These are phyloP conservation scores for Tenualosa thibaudeaui DNA, from an alignment of 2,797 vertebrate genomes.

Conservation along the genomic window DNA sequence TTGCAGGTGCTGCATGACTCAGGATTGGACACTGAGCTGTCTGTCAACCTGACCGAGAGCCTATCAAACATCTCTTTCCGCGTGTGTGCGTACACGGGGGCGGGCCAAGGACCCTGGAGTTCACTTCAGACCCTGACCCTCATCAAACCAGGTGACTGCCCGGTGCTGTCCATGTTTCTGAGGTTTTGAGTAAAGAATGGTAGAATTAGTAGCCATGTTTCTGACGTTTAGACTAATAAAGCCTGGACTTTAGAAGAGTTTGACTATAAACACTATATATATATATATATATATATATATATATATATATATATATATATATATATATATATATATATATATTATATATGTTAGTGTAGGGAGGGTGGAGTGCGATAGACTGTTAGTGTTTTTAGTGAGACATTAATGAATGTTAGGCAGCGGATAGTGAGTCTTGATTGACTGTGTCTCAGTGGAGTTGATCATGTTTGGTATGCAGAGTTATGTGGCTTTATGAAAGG, in stretches of 20 bases:
- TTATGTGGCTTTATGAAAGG: not conserved
- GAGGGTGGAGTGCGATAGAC: too few relatives aligned
- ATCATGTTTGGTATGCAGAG: not conserved
- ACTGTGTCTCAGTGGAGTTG: not conserved
- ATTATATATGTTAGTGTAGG: too few relatives aligned
- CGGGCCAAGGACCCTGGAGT: conserved; percentile 85
- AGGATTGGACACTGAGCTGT: conserved; percentile 74
- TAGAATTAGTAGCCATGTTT: too few relatives aligned
- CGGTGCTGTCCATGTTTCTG: not conserved
- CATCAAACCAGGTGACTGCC: conserved; percentile 60
- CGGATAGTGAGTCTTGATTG: not conserved
- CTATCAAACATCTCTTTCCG: conserved; percentile 80
- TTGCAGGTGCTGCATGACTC: conserved; percentile 68
- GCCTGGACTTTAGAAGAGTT: too few relatives aligned
- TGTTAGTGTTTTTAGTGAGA: not conserved
- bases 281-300: too few relatives aligned
- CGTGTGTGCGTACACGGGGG: conserved; percentile 81
- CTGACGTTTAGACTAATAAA: too few relatives aligned
- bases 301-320: too few relatives aligned
- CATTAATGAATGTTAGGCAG: not conserved
- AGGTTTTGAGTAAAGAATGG: too few relatives aligned
- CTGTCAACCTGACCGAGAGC: conserved; percentile 73
- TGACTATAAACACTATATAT: too few relatives aligned
- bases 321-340: too few relatives aligned
- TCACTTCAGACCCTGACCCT: conserved; percentile 68